Base-by-base conservation (phyloP, 2,797 vertebrate genomes). In the Acrossocheilus fasciatus region DNA sequence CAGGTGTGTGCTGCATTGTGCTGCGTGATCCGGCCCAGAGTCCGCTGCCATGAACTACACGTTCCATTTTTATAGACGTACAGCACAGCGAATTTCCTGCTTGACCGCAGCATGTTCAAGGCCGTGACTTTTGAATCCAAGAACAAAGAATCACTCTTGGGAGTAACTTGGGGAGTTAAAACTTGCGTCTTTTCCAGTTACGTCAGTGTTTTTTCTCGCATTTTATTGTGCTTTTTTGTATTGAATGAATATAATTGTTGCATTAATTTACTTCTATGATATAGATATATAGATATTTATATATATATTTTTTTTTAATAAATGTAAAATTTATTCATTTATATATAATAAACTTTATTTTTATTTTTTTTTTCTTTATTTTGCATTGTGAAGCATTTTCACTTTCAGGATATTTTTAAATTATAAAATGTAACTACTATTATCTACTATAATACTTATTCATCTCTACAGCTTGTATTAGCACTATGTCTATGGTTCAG, bases 1-100 rank as follows among this genome's bases (percentile, higher is more conserved):
- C 86, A 87, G 81, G 86, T 74, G 66, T 66, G 52, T 66, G 72
- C 72, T 77, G 72, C 73, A 77, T 79, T 80, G 86, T 84, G 75
- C 66, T 59, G 64, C 50, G 15, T 12, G 64, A 66, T 66, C 57
- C 20, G 23, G 72, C 23, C 9, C 15, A 54, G 26, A 54, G 57
- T 59, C 20, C 4, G 14, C 39, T 10, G 39, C 6, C 36, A 20
- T 47, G 30, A 73, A 15, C 54, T 15, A 62, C 0, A 7, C 9
- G 75, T 64, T 83, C 66, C 41, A 64, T 81, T 43, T 73, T 74
- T 45, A 72, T 82, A 72, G 41, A 75, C 10, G 20, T 68, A 50
- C 52, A 84, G 57, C 59, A 8, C 72, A 41, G 74, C 57, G 7
- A 45, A 20, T 70, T 79, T 78, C 26, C 36, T 69, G 47, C 36